These are phyloP conservation scores for Medauroidea extradentata DNA, from an alignment of 1,140 invertebrate species.

Conservation along the genomic window DNA sequence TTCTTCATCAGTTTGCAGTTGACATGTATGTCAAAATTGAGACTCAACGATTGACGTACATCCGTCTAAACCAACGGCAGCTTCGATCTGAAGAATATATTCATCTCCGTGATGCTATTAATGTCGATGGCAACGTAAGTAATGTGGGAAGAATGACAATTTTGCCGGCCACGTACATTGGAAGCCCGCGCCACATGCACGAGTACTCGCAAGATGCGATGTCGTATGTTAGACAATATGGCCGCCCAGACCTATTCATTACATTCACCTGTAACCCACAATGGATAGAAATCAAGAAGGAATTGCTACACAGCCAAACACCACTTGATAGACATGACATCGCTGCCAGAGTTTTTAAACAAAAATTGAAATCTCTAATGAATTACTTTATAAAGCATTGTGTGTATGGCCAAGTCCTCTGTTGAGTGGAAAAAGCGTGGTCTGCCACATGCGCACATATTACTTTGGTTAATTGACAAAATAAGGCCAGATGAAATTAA, in stretches of 20 bases:
- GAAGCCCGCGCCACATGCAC: constrained; percentile 7
- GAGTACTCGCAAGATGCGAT: constrained; percentile 12
- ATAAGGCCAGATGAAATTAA: constrained; percentile 24
- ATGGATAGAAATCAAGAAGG: constrained; percentile 40
- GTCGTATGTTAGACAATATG: constrained; percentile 8
- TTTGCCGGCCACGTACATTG: constrained; percentile 5
- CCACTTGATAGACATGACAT: constrained; percentile 43
- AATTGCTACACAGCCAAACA: constrained; percentile 32
- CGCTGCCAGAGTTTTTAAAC: constrained; percentile 43
- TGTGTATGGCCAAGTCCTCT: constrained; percentile 44
- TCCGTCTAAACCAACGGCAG: constrained; percentile 33
- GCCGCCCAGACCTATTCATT: constrained; percentile 35
- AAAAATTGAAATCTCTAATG: constrained; percentile 42
- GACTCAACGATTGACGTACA: constrained; percentile 36
- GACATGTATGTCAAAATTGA: constrained; percentile 41
- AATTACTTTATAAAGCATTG: constrained; percentile 30
- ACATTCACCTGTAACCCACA: constrained; percentile 27
- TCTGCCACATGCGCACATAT: constrained; percentile 41
- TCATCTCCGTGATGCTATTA: constrained; percentile 38
- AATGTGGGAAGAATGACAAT: constrained; percentile 13
- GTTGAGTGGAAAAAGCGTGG: constrained; percentile 52
- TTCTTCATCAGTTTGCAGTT: constrained; percentile 41
- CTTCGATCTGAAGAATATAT: constrained; percentile 46
- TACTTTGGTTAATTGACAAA: constrained; percentile 25
- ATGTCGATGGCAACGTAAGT: constrained; percentile 2